These are phyloP conservation scores for Girardia tigrina DNA, from an alignment of 2,888 invertebrate species.

Conservation along the genomic window DNA sequence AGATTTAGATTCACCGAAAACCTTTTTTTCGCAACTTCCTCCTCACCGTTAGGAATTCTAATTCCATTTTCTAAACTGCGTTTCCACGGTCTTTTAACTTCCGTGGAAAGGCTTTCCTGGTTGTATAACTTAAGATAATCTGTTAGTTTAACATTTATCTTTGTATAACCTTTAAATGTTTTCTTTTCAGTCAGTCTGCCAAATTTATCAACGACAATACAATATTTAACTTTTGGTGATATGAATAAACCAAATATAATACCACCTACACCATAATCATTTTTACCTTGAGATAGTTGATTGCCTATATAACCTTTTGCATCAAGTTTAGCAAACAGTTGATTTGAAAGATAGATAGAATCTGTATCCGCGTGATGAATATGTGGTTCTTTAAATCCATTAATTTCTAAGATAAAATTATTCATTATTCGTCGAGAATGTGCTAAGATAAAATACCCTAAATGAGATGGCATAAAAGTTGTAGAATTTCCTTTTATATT, in stretches of 20 bases:
- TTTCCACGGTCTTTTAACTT: slow-evolving; percentile 28
- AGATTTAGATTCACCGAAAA: slow-evolving; percentile 9
- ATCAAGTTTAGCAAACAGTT: background rate
- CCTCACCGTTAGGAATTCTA: too few species aligned
- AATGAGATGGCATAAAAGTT: too few species aligned
- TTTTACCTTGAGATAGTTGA: background rate
- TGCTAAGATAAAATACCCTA: slow-evolving; percentile 25
- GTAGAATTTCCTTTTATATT: too few species aligned
- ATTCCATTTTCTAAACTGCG: too few species aligned
- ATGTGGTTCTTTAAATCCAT: slow-evolving; percentile 27
- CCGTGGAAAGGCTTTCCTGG: background rate
- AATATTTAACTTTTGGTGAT: slow-evolving; percentile 32
- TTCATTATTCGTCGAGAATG: slow-evolving; percentile 30
- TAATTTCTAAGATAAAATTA: slow-evolving; percentile 30
- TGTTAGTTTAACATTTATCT: slow-evolving; percentile 20
- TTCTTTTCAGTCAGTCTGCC: slow-evolving; percentile 31
- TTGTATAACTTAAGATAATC: slow-evolving; percentile 25
- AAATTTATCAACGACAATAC: slow-evolving; percentile 21
- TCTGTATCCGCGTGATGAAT: slow-evolving; percentile 30
- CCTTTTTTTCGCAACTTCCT: too few species aligned
- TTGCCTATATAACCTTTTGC: background rate
- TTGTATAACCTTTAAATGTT: slow-evolving; percentile 33
- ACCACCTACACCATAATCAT: slow-evolving; percentile 31
- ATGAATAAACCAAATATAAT: slow-evolving; percentile 30
- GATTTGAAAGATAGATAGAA: slow-evolving; percentile 25